Base-by-base conservation (phyloP, 2,113 vertebrate genomes). In the Apodemus sylvaticus region DNA sequence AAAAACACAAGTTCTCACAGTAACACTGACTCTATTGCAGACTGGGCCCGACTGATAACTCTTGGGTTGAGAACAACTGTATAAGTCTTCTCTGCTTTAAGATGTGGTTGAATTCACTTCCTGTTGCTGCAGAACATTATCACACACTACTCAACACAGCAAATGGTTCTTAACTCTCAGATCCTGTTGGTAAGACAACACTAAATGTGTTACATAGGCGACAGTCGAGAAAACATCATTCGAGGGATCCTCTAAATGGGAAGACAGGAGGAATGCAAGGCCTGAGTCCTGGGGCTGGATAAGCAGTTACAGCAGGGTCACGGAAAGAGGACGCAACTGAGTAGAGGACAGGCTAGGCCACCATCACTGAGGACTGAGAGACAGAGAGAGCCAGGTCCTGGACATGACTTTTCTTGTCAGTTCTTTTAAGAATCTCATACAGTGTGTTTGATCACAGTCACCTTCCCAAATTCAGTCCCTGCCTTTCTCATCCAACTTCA, bases 231-330 rank as follows among this genome's bases (percentile, higher is more conserved):
- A 53, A 90, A 39, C 34, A 71, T 34, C 36, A 74, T 85, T 71
- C 60, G 60, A 79, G 53, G 89, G 64, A 89, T 76, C 64, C 42
- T 94, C 89, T 94, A 90, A 96, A 78, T 83, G 53, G 19, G n/a
- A 90, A 73, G 19, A 6, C 13, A 24, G 36, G 60, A 76, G n/a
- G 34, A 51, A 70, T 86, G 53, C 9, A 66, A 34, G 31, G 20
- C 29, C 60, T 91, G 51, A 34, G 58, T 12, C 81, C 77, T 31
- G n/a, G 12, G 36, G 45, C 19, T 88, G 39, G 58, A 42, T 74
- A 79, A 77, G 60, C 51, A 12, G 20, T 58, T 42, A 86, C 78
- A 73, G 51, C 5, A 73, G 10, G 29, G 77, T 87, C 93, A 45
- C 82, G n/a, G 91, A 91, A 51, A 68, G 22, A 95, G 53, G 60